Evolutionary conservation across 2,888 invertebrate genomes (phyloP).

Genomic region (Dasysyrphus albostriatus): DNA sequence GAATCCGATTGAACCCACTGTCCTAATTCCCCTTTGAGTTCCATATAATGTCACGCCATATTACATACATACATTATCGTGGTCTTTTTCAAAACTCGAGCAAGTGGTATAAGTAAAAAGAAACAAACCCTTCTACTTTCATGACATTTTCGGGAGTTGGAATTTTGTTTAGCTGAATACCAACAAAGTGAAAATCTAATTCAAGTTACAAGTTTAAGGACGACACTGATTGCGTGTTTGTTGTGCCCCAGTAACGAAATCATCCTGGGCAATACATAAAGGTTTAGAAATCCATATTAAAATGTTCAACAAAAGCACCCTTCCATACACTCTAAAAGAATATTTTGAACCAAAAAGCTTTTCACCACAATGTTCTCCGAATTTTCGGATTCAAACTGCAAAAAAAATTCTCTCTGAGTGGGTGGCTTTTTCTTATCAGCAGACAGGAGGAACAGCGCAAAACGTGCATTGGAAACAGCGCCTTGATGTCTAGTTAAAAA

Average conservation of each 20-base stretch:
- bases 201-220: constrained; percentile 74
- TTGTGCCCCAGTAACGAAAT: constrained; percentile 14
- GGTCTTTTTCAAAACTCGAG: constrained; percentile 2
- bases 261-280: constrained; percentile 18
- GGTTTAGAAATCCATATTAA: constrained; percentile 3
- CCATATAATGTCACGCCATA: background rate
- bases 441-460: constrained; percentile 10
- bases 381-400: constrained; percentile 45
- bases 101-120: background rate
- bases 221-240: constrained; percentile 51
- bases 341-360: constrained; percentile 43
- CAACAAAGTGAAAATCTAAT: constrained; percentile 58
- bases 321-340: background rate
- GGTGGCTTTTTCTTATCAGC: constrained; percentile 51
- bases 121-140: background rate
- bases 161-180: constrained; percentile 40
- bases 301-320: constrained; percentile 8
- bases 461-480: constrained; percentile 50
- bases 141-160: constrained; percentile 35
- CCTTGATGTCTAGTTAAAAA: constrained; percentile 61
- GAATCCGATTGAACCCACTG: background rate
- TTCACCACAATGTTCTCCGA: constrained; percentile 49
- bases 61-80: background rate
- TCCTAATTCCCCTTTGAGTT: background rate
- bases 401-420: constrained; percentile 14